Evolutionary conservation across 2,888 invertebrate species (phyloP).

Genomic region (Diplazon laetatorius): DNA sequence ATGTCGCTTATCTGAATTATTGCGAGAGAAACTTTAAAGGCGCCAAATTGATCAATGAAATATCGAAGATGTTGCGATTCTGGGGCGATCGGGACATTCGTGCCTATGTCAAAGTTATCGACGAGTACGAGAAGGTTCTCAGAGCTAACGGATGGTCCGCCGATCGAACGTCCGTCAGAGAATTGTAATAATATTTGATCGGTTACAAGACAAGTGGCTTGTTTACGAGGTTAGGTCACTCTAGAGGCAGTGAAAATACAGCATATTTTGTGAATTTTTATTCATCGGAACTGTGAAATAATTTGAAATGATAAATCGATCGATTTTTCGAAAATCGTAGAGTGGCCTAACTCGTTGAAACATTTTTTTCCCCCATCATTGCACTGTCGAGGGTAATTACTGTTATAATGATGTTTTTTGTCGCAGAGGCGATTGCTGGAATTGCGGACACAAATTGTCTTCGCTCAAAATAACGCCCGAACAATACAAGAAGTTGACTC

Average conservation of each 20-base stretch:
- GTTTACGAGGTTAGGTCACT: too few species aligned
- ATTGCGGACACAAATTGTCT: conserved; percentile 84
- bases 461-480: conserved; percentile 84
- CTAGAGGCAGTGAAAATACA: not conserved
- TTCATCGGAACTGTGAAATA: too few species aligned
- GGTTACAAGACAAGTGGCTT: too few species aligned
- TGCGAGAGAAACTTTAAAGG: conserved; percentile 82
- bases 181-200: conserved; percentile 46
- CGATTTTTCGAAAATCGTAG: too few species aligned
- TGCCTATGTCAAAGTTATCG: conserved; percentile 78
- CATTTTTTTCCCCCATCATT: too few species aligned
- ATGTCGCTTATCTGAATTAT: conserved; percentile 84
- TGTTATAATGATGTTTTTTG: too few species aligned
- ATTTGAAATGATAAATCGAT: too few species aligned
- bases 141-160: conserved; percentile 65
- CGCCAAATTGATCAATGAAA: conserved; percentile 79
- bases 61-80: conserved; percentile 85
- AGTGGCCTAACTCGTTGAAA: too few species aligned
- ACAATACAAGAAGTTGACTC: conserved; percentile 86
- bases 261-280: conserved; percentile 33
- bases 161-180: conserved; percentile 67
- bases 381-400: too few species aligned
- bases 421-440: conserved; percentile 86
- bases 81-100: conserved; percentile 84
- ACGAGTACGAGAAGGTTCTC: conserved; percentile 72